These are phyloP conservation scores for Micromussa lordhowensis DNA, from an alignment of 92 coral and sea anemone species.

Conservation along the genomic window DNA sequence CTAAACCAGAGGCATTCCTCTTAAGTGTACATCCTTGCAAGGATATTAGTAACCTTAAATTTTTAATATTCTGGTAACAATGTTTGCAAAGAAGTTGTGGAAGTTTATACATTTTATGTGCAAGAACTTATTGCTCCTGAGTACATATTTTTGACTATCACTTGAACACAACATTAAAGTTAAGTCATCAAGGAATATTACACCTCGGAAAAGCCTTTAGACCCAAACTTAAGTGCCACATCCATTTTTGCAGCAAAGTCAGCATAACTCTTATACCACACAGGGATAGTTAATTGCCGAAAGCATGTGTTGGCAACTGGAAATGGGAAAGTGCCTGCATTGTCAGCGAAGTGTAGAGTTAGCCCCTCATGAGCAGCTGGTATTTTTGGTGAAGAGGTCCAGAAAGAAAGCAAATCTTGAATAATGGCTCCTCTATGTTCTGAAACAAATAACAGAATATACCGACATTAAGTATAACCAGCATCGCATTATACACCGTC, in stretches of 20 bases:
- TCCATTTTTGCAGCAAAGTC: conserved; percentile 22
- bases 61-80: too few species aligned
- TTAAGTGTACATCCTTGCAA: too few species aligned
- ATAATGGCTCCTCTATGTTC: conserved; percentile 19
- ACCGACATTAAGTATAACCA: too few species aligned
- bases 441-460: conserved; percentile 15
- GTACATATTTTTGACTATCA: too few species aligned
- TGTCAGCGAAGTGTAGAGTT: conserved; percentile 17
- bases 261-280: conserved; percentile 9
- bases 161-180: too few species aligned
- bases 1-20: too few species aligned
- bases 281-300: conserved; percentile 17
- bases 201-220: conserved; percentile 18
- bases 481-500: too few species aligned
- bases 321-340: conserved; percentile 16
- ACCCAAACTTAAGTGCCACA: conserved; percentile 18
- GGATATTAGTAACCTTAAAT: too few species aligned
- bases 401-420: conserved; percentile 23
- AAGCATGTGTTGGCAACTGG: conserved; percentile 18
- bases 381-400: conserved; percentile 20
- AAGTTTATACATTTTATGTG: too few species aligned
- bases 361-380: conserved; percentile 19
- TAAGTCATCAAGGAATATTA: neutral
- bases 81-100: too few species aligned
- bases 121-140: too few species aligned